Evolutionary conservation across 1,140 invertebrate genomes (phyloP).

Genomic region (Lepidurus couesii): DNA sequence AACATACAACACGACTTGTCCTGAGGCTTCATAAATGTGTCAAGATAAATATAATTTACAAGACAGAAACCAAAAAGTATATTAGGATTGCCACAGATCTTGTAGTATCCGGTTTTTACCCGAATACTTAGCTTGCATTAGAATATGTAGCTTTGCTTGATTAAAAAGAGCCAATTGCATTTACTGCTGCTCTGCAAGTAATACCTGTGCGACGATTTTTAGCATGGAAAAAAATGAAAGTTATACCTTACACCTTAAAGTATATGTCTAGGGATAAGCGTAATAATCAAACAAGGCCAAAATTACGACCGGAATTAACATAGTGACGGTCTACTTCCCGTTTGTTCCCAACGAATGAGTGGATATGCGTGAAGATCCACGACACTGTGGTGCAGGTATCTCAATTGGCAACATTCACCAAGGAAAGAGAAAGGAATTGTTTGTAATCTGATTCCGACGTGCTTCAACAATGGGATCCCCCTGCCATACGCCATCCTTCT

Average conservation of each 20-base stretch:
- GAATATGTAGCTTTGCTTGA: too few relatives aligned
- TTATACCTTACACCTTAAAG: not conserved
- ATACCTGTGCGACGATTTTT: too few relatives aligned
- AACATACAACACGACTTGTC: not conserved
- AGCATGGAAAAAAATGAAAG: not conserved
- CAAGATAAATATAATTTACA: not conserved
- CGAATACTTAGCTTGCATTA: too few relatives aligned
- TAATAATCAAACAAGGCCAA: not conserved
- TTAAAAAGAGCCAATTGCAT: too few relatives aligned
- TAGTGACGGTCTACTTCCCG: constrained; percentile 1
- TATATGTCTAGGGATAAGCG: not conserved
- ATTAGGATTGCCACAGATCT: too few relatives aligned
- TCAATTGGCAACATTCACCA: not conserved
- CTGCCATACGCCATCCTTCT: not conserved
- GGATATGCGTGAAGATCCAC: not conserved
- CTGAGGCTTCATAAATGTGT: not conserved
- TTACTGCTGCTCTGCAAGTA: too few relatives aligned
- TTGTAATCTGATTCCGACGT: not conserved
- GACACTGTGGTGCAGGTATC: not conserved
- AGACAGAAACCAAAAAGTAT: not conserved
- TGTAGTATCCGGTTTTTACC: too few relatives aligned
- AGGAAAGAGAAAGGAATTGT: not conserved
- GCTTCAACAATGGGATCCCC: not conserved
- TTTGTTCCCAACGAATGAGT: not conserved
- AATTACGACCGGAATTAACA: constrained; percentile 9